These are phyloP conservation scores for Actenoides lindsayi DNA, from an alignment of 2,113 vertebrate species.

Conservation along the genomic window DNA sequence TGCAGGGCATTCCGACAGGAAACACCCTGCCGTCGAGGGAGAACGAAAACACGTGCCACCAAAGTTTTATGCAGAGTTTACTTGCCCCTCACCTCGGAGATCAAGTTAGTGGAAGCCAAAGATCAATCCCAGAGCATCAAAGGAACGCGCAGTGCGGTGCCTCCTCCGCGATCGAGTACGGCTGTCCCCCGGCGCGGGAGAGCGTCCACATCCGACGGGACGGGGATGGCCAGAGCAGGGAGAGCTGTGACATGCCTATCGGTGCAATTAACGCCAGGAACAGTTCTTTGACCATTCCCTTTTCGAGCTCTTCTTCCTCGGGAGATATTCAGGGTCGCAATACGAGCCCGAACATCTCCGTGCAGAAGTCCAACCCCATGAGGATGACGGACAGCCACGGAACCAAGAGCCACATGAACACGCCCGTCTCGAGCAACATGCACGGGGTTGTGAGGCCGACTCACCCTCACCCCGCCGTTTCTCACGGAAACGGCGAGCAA, in stretches of 20 bases:
- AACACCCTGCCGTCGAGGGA: constrained; percentile 81
- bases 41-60: constrained; percentile 89
- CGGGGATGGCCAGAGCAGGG: constrained; percentile 76
- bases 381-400: constrained; percentile 86
- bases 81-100: constrained; percentile 91
- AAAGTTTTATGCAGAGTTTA: constrained; percentile 96
- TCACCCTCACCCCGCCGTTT: constrained; percentile 84
- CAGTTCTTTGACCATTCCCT: constrained; percentile 80
- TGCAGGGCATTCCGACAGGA: constrained; percentile 86
- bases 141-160: constrained; percentile 88
- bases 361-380: constrained; percentile 89
- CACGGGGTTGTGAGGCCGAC: constrained; percentile 86
- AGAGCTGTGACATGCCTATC: constrained; percentile 83
- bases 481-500: constrained; percentile 88
- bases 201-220: constrained; percentile 79
- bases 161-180: constrained; percentile 90
- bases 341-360: constrained; percentile 88
- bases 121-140: constrained; percentile 84
- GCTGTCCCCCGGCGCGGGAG: constrained; percentile 82
- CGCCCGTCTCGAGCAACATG: constrained; percentile 89
- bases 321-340: constrained; percentile 92
- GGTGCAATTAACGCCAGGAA: constrained; percentile 78
- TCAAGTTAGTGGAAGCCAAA: constrained; percentile 82
- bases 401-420: constrained; percentile 89
- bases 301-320: constrained; percentile 82